A percentile compares a stretch with the other conserved stretches of the same genome.
phyloP scores from a whole-genome alignment of 2,888 invertebrate genomes.

The Lithophane ornitopus region DNA sequence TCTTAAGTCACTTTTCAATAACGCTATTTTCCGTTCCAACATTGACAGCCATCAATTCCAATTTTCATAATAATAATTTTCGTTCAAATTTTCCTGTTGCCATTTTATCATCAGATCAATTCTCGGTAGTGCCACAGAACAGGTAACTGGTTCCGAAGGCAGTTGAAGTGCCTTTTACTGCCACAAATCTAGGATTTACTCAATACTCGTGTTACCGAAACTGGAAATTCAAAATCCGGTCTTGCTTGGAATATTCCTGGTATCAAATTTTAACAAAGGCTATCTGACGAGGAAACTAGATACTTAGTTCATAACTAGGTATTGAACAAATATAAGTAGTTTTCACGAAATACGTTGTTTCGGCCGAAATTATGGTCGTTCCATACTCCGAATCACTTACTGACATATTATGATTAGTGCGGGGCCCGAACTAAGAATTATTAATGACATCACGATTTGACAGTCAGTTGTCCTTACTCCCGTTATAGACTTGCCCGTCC shows the following conservation, averaged over 20 bases:
- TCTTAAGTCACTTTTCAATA: conserved; percentile 43
- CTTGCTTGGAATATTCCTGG: conserved; percentile 25
- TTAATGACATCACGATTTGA: too few species aligned
- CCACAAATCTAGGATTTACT: conserved; percentile 17
- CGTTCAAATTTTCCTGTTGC: conserved; percentile 36
- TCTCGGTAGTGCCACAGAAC: conserved; percentile 30
- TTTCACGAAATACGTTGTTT: background rate
- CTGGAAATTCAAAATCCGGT: conserved; percentile 62
- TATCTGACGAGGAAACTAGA: conserved; percentile 36
- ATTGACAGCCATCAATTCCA: conserved; percentile 57
- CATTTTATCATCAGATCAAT: conserved; percentile 34
- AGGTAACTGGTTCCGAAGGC: conserved; percentile 15
- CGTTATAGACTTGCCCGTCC: too few species aligned
- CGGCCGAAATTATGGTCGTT: too few species aligned
- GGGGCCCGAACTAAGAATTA: too few species aligned
- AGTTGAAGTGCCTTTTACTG: conserved; percentile 1
- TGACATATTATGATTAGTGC: too few species aligned
- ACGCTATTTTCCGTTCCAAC: conserved; percentile 42
- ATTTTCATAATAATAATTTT: conserved; percentile 57
- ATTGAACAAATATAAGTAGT: conserved; percentile 36
- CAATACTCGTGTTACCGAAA: conserved; percentile 47
- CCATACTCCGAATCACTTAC: too few species aligned
- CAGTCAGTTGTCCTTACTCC: too few species aligned
- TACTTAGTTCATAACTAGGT: conserved; percentile 43
- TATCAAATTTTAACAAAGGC: conserved; percentile 71